Evolutionary conservation across 2,797 vertebrate genomes (phyloP).

Genomic region (Microctenopoma stevenorrisi): DNA sequence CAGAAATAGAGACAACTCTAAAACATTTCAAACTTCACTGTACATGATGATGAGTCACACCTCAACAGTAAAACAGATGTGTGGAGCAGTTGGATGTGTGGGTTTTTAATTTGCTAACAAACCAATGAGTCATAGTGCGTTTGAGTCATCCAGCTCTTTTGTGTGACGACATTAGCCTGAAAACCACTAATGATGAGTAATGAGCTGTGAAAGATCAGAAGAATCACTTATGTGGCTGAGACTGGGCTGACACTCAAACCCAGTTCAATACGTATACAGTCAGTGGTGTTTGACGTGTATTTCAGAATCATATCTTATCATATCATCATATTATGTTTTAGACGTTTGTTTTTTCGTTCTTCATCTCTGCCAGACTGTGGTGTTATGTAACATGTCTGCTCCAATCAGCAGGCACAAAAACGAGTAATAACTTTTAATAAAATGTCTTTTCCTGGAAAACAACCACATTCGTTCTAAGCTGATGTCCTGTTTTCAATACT

Average conservation of each 20-base stretch:
- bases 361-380: not conserved
- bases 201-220: slow-evolving; percentile 2
- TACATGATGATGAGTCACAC: not conserved
- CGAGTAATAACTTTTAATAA: no score
- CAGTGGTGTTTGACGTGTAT: not conserved
- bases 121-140: slow-evolving; percentile 20
- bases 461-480: no score
- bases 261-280: slow-evolving; percentile 20
- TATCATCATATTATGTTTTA: not conserved
- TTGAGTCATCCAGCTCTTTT: slow-evolving; percentile 40
- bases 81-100: slow-evolving; percentile 7
- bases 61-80: not conserved
- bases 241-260: slow-evolving; percentile 28
- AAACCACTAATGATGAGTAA: slow-evolving; percentile 41
- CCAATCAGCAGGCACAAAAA: not conserved
- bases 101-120: slow-evolving; percentile 2
- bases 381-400: not conserved
- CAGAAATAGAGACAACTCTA: no score
- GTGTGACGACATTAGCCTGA: slow-evolving; percentile 22
- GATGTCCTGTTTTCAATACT: no score
- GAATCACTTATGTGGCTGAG: slow-evolving; percentile 4
- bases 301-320: slow-evolving; percentile 3
- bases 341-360: not conserved
- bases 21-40: not conserved
- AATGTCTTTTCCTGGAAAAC: no score